Conservation (phyloP, 1,140 invertebrate genomes). For the Hypothenemus hampei region DNA sequence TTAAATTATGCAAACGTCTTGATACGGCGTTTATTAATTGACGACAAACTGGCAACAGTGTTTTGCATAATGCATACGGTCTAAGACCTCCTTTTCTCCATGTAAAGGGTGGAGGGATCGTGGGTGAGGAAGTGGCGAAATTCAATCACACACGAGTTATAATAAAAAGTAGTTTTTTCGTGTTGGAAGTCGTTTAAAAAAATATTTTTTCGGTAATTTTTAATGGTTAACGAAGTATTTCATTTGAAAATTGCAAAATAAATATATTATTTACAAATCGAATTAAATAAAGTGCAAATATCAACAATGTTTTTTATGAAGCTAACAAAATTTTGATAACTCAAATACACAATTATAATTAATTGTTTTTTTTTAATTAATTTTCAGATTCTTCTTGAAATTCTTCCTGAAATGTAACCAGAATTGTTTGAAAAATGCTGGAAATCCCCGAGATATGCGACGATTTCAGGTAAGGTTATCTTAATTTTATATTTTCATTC, state of each 20-base stretch:
- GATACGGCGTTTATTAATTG: constrained; percentile 50
- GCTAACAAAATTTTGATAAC: too few species aligned
- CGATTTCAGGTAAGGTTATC: constrained; percentile 98
- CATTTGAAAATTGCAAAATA: too few species aligned
- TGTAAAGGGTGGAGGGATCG: too few species aligned
- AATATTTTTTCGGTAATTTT: too few species aligned
- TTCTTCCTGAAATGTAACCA: constrained; percentile 99
- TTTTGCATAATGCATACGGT: constrained; percentile 44
- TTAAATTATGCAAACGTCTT: constrained; percentile 45
- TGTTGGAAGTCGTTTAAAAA: too few species aligned
- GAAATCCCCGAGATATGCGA: constrained; percentile 98
- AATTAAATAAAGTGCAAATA: too few species aligned
- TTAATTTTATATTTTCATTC: constrained; percentile 19
- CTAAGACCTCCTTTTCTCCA: constrained; percentile 5
- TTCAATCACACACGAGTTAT: too few species aligned
- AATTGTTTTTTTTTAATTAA: constrained; percentile 49
- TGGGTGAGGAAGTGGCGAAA: too few species aligned
- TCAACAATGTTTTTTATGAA: too few species aligned
- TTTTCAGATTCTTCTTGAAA: constrained; percentile 98
- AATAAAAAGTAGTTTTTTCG: too few species aligned
- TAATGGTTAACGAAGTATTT: too few species aligned
- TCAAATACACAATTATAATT: not conserved
- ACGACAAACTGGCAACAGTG: constrained; percentile 43
- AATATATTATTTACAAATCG: too few species aligned
- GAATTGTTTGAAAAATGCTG: constrained; percentile 99